These are phyloP conservation scores for Rhimphoctona megacephalus DNA, from an alignment of 2,888 invertebrate genomes.

Conservation along the genomic window DNA sequence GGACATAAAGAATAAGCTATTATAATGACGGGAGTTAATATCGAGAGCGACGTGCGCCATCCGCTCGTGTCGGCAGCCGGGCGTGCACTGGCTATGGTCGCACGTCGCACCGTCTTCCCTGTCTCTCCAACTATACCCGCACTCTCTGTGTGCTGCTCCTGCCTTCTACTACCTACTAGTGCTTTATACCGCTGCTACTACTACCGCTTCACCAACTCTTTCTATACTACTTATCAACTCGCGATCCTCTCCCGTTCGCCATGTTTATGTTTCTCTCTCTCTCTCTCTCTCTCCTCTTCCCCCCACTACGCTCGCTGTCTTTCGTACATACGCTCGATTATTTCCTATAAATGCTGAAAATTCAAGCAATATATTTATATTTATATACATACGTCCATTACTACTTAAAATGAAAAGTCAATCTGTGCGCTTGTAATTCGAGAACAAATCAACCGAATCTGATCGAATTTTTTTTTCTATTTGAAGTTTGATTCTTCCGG, in stretches of 20 bases:
- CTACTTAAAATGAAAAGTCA: neutral
- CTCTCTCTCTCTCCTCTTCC: conserved; percentile 22
- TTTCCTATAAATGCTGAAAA: conserved; percentile 43
- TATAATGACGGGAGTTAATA: conserved; percentile 52
- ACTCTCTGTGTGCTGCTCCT: conserved; percentile 22
- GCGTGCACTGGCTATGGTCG: conserved; percentile 82
- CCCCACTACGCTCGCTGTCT: conserved; percentile 23
- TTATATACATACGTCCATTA: neutral
- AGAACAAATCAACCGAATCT: neutral
- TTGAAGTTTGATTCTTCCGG: too few relatives aligned
- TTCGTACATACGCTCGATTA: conserved; percentile 31
- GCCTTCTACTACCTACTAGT: conserved; percentile 60
- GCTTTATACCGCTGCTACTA: conserved; percentile 64
- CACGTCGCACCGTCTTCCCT: conserved; percentile 54
- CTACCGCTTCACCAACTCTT: conserved; percentile 46
- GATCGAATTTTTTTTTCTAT: too few relatives aligned
- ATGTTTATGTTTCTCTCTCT: conserved; percentile 61
- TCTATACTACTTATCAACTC: conserved; percentile 44
- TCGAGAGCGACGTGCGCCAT: conserved; percentile 79
- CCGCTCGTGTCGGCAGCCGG: conserved; percentile 84
- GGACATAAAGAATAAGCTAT: conserved; percentile 71
- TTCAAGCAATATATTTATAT: conserved; percentile 1
- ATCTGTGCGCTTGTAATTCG: neutral
- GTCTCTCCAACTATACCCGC: conserved; percentile 35
- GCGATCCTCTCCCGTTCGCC: conserved; percentile 59